These are phyloP conservation scores for Entomyzon cyanotis DNA, from an alignment of 2,113 vertebrate genomes.

Conservation along the genomic window DNA sequence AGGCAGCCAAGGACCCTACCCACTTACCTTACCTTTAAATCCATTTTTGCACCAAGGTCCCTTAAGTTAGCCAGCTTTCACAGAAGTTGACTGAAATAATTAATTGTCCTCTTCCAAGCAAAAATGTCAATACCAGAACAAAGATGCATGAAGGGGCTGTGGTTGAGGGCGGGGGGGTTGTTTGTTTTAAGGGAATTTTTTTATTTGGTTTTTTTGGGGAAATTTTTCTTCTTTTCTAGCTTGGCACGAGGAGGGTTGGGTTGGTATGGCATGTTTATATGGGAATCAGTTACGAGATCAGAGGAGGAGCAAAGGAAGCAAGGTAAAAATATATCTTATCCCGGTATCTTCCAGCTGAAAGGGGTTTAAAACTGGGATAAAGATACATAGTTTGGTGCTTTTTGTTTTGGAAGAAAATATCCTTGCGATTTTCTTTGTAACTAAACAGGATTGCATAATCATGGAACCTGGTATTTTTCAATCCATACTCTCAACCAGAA, in stretches of 20 bases:
- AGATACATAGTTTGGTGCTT: background rate
- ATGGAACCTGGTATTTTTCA: background rate
- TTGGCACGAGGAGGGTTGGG: background rate
- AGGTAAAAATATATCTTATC: background rate
- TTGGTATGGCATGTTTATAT: background rate
- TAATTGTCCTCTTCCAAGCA: background rate
- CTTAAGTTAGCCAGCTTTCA: background rate
- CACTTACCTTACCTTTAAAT: background rate
- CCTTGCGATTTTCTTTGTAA: background rate
- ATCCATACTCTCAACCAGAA: background rate
- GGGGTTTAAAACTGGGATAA: background rate
- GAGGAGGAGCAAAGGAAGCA: background rate
- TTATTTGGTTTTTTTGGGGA: background rate
- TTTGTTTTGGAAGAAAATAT: background rate
- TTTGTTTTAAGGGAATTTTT: background rate
- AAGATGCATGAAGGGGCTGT: background rate
- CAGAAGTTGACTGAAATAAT: background rate
- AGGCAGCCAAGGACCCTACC: background rate
- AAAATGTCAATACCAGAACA: background rate
- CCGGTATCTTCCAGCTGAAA: background rate
- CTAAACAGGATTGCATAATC: background rate
- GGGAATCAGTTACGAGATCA: background rate
- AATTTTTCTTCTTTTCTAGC: background rate
- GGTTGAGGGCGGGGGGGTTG: accelerated
- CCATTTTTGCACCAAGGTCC: background rate